Percentiles rank a stretch among this genome's conserved stretches.
Conservation (phyloP, 2,113 vertebrate genomes). For the Penelope pileata region DNA sequence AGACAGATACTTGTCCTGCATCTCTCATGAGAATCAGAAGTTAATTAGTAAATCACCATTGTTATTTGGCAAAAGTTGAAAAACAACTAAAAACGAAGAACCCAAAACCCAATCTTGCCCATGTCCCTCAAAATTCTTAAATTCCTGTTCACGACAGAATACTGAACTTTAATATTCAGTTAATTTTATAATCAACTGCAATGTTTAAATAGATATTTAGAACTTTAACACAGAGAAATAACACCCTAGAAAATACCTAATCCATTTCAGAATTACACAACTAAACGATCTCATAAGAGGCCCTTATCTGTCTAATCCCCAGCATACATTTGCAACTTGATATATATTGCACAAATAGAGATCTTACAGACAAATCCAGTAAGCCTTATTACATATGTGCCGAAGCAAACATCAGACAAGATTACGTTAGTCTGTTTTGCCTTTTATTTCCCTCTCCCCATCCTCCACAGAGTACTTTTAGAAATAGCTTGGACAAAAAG, state of each 20-base stretch:
- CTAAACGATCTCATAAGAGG: background rate
- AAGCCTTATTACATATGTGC: background rate
- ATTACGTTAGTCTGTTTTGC: background rate
- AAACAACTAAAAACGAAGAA: background rate
- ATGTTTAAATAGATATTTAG: background rate
- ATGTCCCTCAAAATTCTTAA: background rate
- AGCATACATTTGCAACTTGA: background rate
- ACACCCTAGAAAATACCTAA: background rate
- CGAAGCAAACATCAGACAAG: background rate
- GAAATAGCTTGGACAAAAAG: background rate
- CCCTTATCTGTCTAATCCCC: background rate
- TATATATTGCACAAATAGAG: background rate
- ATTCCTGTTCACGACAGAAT: background rate
- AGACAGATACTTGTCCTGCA: background rate
- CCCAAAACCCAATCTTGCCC: background rate
- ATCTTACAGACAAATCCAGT: background rate
- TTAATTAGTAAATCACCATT: background rate
- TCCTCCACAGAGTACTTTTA: background rate
- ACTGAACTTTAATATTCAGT: background rate
- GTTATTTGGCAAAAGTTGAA: background rate
- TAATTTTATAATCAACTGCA: background rate
- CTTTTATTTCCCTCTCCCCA: background rate
- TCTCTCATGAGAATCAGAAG: background rate
- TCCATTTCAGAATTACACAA: background rate
- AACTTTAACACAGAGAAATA: background rate